A percentile compares a stretch with the other conserved stretches of the same genome.
Evolutionary conservation across 1,140 invertebrate species (phyloP).

Genomic region (Aphaenogaster rudis): DNA sequence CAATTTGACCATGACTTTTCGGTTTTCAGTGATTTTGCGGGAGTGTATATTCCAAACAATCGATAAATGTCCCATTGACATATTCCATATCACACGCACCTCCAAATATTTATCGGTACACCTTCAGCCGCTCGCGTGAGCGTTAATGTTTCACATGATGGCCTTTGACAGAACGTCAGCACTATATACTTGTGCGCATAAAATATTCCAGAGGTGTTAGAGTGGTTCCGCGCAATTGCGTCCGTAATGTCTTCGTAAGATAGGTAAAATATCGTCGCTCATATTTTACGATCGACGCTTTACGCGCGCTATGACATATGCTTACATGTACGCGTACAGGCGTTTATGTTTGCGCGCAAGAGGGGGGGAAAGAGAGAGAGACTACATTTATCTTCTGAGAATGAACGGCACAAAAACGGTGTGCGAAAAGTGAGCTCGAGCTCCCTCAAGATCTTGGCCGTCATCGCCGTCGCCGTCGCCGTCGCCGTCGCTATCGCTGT

Average conservation of each 20-base stretch:
- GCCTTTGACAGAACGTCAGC: background rate
- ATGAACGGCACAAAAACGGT: background rate
- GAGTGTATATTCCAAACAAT: background rate
- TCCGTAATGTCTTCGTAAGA: background rate
- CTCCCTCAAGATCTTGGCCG: background rate
- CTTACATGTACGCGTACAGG: background rate
- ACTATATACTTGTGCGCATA: background rate
- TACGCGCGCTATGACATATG: conserved; percentile 10
- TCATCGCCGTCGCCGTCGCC: background rate
- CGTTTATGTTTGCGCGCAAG: background rate
- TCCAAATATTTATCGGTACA: background rate
- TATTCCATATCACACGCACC: background rate
- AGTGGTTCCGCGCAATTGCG: conserved; percentile 24
- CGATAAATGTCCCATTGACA: background rate
- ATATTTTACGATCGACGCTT: conserved; percentile 51
- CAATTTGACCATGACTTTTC: background rate
- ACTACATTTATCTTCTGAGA: background rate
- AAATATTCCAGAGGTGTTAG: conserved; percentile 1
- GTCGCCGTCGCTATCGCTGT: background rate
- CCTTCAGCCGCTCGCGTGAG: background rate
- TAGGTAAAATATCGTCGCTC: conserved; percentile 21
- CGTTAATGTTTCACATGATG: background rate
- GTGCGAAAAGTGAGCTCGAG: background rate
- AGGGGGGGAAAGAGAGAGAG: background rate
- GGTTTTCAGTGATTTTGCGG: background rate